Evolutionary conservation across 1,140 invertebrate species (phyloP), one percentile per base, ranked within the genome.

Genomic region (Monomorium pharaonis): DNA sequence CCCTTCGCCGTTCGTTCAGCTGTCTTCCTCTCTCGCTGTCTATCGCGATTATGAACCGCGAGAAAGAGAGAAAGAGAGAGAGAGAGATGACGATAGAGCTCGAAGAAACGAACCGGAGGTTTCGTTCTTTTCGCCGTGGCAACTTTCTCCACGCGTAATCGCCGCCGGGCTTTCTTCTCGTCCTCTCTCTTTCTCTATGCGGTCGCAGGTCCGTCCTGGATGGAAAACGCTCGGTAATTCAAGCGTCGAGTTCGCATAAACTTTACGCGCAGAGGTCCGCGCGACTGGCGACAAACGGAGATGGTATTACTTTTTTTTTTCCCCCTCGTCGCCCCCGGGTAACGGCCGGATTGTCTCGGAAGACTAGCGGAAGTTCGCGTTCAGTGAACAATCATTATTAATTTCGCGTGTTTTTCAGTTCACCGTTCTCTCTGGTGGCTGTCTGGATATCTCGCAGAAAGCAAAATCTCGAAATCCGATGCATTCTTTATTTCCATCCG

Each of bases 61-160:
- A 54, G 51, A 81, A 74, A 78, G 58, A 30, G 51, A 86, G 60
- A 70, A 56, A 74, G 63, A 47, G 49, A 56, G 63, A 85, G n/a
- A 47, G 78, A 56, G n/a, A 21, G 67, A 74, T 54, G 51, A 72
- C 58, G 56, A 58, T 51, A 54, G 63, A 47, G 80, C 77, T 63
- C 49, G 69, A 74, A 86, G 86, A 83, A 47, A 67, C 60, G 60
- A n/a, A 74, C 51, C n/a, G n/a, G 67, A 44, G 62, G 86, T 86
- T 85, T 88, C 88, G 77, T 86, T 84, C 86, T 70, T 85, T 88
- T 80, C 83, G 76, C 86, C 63, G 85, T 56, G 58, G 84, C 80
- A 78, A 92, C 91, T 92, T 92, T 92, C 90, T 89, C 92, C 88
- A 91, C 90, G 90, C 90, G 88, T 89, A 92, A 92, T 88, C 88